Conservation (phyloP, 2,113 vertebrate species). For the Noturus placidus region DNA sequence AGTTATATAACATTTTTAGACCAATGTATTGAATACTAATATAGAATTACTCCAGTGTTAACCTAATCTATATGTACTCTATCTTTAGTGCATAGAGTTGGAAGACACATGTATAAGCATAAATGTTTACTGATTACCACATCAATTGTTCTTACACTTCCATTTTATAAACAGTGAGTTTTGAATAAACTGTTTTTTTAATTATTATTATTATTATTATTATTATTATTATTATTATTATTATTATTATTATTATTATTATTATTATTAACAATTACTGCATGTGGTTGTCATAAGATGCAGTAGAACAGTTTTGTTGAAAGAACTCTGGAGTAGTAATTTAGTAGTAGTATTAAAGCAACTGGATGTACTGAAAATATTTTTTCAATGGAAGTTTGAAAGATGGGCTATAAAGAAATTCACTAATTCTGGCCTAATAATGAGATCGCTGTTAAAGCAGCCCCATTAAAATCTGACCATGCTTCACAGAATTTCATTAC, state of each 20-base stretch:
- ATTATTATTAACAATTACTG: not conserved
- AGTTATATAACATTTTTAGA: not conserved
- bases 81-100: not conserved
- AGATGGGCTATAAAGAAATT: conserved; percentile 34
- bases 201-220: too few species aligned
- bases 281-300: not conserved
- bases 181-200: not conserved
- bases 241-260: too few species aligned
- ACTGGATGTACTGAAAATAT: not conserved
- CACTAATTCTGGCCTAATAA: conserved; percentile 71
- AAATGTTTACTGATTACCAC: not conserved
- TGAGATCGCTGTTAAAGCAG: conserved; percentile 73
- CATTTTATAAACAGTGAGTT: not conserved
- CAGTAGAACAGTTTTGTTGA: not conserved
- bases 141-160: not conserved
- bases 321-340: conserved; percentile 56
- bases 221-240: too few species aligned
- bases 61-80: not conserved
- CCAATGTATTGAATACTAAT: conserved; percentile 47
- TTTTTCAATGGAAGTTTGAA: conserved; percentile 11
- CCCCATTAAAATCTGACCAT: conserved; percentile 83
- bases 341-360: conserved; percentile 59
- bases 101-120: not conserved
- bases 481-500: conserved; percentile 89
- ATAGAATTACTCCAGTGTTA: not conserved